Evolutionary conservation across 2,888 invertebrate genomes (phyloP), one percentile per base, ranked within the genome.

Genomic region (Calephelis perditalis): DNA sequence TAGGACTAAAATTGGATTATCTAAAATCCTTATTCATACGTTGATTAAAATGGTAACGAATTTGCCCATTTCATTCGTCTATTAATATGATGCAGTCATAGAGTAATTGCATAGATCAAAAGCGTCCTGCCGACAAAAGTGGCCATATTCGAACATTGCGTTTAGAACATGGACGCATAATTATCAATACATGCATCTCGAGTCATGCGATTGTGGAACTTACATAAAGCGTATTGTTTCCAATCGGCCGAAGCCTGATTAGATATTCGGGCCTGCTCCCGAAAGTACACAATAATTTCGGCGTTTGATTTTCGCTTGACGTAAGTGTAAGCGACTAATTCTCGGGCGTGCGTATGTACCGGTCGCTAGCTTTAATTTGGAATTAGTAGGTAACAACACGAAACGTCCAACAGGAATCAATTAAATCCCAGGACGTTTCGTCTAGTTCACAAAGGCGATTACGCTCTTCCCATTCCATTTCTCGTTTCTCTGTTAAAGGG

Each of bases 231-330:
- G 67, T 65, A 67, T 58, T 65, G 69, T 67, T 67, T 68, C 65
- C 67, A 64, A 65, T 57, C 65, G 65, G 65, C 62, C 65, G 65
- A 63, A 63, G 65, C 68, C 64, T 67, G 72, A 72, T 73, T 72
- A 72, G 73, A 70, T 71, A 71, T 68, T 64, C 66, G 62, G 68
- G 66, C 68, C 66, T 62, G 59, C 66, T 65, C 67, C 66, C 66
- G 65, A 68, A 69, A 68, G 70, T 70, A 70, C 70, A 71, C 68
- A 71, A 71, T 72, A 68, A 70, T 67, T 71, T 68, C 63, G 65
- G 61, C 58, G 61, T 60, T 57, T 60, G 66, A 62, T 66, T 66
- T 69, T 69, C 68, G 63, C 62, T 62, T 67, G 67, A 65, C 65
- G 63, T 63, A 66, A 67, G 69, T 68, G 68, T 69, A 67, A 68